phyloP scores from a whole-genome alignment of 2,113 vertebrate species.

The Leuciscus idus region DNA sequence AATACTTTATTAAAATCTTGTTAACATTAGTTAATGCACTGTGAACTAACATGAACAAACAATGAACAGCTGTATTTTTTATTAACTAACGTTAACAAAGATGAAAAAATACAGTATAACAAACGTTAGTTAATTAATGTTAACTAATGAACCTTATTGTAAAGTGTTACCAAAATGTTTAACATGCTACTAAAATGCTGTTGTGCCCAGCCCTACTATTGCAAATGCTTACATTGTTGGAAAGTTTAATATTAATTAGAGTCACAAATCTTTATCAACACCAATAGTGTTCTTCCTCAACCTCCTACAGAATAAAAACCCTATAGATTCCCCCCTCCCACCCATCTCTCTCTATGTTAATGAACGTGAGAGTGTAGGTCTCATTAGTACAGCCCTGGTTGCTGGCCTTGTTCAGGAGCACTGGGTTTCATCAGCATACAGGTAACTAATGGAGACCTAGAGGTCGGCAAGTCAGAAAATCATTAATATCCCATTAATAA shows the following conservation, averaged over 20 bases:
- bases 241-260: background rate
- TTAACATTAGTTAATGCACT: too few relatives aligned
- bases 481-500: slow-evolving; percentile 71
- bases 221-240: background rate
- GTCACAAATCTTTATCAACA: background rate
- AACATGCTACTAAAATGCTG: background rate
- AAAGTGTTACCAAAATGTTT: background rate
- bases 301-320: slow-evolving; percentile 1
- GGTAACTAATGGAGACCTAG: slow-evolving; percentile 66
- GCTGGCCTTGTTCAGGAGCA: slow-evolving; percentile 55
- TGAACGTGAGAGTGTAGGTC: slow-evolving; percentile 52
- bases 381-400: slow-evolving; percentile 61
- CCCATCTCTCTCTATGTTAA: slow-evolving; percentile 51
- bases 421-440: slow-evolving; percentile 62
- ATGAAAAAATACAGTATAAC: too few relatives aligned
- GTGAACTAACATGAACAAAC: too few relatives aligned
- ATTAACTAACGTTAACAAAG: too few relatives aligned
- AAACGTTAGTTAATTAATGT: too few relatives aligned
- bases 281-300: background rate
- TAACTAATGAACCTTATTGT: too few relatives aligned
- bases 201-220: background rate
- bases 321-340: background rate
- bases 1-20: too few relatives aligned
- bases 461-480: slow-evolving; percentile 69
- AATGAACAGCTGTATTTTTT: too few relatives aligned